These are phyloP conservation scores for Neodiprion pinetum DNA, from an alignment of 1,140 invertebrate species.

Conservation along the genomic window DNA sequence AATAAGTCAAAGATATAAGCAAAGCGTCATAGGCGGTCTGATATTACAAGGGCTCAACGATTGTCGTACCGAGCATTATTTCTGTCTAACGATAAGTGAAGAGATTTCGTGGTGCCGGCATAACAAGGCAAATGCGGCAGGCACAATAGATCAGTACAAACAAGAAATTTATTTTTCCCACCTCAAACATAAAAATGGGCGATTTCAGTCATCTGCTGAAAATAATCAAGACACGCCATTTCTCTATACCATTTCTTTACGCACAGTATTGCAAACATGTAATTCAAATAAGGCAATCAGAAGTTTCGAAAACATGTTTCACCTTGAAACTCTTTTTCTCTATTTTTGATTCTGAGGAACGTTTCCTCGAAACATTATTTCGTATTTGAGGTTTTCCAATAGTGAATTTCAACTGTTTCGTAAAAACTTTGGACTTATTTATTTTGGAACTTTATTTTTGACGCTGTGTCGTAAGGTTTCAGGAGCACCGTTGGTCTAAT, in stretches of 20 bases:
- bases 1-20: background rate
- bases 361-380: background rate
- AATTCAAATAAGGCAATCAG: background rate
- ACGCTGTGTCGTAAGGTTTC: too few relatives aligned
- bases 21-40: background rate
- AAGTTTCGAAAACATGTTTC: background rate
- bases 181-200: too few relatives aligned
- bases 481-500: too few relatives aligned
- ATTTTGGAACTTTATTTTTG: background rate
- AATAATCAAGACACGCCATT: background rate
- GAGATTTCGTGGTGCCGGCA: background rate
- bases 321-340: background rate
- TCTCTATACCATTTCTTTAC: too few relatives aligned
- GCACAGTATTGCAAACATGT: background rate
- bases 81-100: background rate
- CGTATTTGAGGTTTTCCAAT: background rate
- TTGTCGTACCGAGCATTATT: background rate
- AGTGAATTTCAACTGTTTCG: background rate
- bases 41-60: background rate
- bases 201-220: background rate
- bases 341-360: background rate
- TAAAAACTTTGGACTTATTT: background rate
- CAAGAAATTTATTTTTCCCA: background rate
- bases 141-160: background rate
- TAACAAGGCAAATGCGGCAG: background rate